Conservation (phyloP, 92 coral and sea anemone genomes). For the Epizoanthus ramosus region DNA sequence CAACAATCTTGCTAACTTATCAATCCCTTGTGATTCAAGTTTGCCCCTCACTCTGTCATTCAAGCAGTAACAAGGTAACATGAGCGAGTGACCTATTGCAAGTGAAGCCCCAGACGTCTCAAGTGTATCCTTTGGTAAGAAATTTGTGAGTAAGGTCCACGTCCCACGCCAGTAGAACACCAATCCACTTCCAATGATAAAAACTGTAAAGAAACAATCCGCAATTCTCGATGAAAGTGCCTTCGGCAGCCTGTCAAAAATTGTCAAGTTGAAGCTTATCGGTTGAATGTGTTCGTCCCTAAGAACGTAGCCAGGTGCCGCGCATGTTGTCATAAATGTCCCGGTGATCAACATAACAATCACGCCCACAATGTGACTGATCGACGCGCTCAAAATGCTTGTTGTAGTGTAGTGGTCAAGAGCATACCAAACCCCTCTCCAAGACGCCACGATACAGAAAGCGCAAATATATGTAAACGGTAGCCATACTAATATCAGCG, state of each 20-base stretch:
- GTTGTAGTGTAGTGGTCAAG: slow-evolving; percentile 31
- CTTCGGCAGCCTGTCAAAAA: neutral
- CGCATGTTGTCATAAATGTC: slow-evolving; percentile 21
- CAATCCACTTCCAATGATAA: slow-evolving; percentile 49
- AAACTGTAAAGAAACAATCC: slow-evolving; percentile 61
- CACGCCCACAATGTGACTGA: slow-evolving; percentile 41
- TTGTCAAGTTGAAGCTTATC: neutral
- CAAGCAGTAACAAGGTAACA: slow-evolving; percentile 23
- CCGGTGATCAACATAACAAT: slow-evolving; percentile 1
- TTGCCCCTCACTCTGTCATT: slow-evolving; percentile 27
- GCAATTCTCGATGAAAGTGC: too few species aligned
- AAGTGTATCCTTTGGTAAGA: neutral
- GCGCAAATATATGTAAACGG: slow-evolving; percentile 37
- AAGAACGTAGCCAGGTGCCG: slow-evolving; percentile 38
- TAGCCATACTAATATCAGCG: slow-evolving; percentile 28
- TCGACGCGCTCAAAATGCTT: slow-evolving; percentile 9
- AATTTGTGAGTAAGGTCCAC: slow-evolving; percentile 51
- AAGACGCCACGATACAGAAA: slow-evolving; percentile 42
- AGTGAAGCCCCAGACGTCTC: neutral
- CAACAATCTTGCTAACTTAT: neutral
- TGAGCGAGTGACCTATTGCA: slow-evolving; percentile 16
- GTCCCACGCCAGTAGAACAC: slow-evolving; percentile 82
- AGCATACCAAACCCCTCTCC: slow-evolving; percentile 76
- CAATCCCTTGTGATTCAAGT: slow-evolving; percentile 10
- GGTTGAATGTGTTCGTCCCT: slow-evolving; percentile 18